Evolutionary conservation across 2,888 invertebrate genomes (phyloP).

Genomic region (Junonia oenone): DNA sequence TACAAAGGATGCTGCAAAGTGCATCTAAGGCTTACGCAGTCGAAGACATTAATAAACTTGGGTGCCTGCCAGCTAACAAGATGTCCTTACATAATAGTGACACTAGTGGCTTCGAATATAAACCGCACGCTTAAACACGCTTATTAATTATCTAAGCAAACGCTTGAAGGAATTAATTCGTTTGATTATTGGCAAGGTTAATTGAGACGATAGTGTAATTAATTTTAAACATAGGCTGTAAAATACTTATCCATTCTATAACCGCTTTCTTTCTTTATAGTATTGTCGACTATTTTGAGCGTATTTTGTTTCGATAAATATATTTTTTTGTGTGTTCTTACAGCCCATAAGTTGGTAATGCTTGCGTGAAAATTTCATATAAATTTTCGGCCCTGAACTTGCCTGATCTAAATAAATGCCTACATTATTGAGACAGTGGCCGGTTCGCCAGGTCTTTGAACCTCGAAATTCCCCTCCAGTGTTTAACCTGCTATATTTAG

Average conservation of each 20-base stretch:
- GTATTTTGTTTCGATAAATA: background rate
- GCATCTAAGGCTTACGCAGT: slow-evolving; percentile 44
- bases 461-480: slow-evolving; percentile 67
- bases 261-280: background rate
- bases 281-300: too few relatives aligned
- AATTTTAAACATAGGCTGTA: background rate
- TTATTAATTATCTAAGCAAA: slow-evolving; percentile 19
- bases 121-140: slow-evolving; percentile 11
- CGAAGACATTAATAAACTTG: slow-evolving; percentile 58
- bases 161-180: slow-evolving; percentile 5
- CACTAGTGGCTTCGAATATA: slow-evolving; percentile 27
- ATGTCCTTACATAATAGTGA: slow-evolving; percentile 42
- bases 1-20: slow-evolving; percentile 47
- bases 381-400: slow-evolving; percentile 52
- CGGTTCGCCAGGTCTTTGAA: slow-evolving; percentile 73
- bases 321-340: background rate
- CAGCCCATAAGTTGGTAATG: too few relatives aligned
- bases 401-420: slow-evolving; percentile 31
- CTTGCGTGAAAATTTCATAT: background rate
- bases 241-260: background rate
- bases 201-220: background rate
- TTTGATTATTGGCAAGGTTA: slow-evolving; percentile 5
- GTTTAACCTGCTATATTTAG: slow-evolving; percentile 64
- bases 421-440: slow-evolving; percentile 45
- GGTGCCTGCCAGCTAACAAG: slow-evolving; percentile 54